Percentiles rank a stretch among this genome's conserved stretches.
phyloP scores from a whole-genome alignment of 2,888 invertebrate species.

The Spatulosminthurus flaviceps region DNA sequence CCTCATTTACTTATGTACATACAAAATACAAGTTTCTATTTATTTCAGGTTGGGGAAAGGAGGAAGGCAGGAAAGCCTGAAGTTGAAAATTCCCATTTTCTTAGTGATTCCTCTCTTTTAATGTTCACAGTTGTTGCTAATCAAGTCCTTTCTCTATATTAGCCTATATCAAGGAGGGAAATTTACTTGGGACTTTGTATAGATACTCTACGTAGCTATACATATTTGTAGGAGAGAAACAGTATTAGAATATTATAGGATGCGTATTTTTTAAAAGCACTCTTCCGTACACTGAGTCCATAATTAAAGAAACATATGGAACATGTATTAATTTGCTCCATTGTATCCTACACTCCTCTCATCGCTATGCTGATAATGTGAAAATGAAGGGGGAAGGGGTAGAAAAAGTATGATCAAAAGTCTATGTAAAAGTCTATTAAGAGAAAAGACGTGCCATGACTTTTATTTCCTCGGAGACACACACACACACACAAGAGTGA shows the following conservation, averaged over 20 bases:
- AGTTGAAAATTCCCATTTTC: slow-evolving; percentile 1
- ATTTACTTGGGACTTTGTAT: neutral
- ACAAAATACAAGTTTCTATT: neutral
- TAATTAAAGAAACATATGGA: neutral
- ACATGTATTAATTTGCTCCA: slow-evolving; percentile 12
- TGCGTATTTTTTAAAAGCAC: neutral
- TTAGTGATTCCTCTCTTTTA: neutral
- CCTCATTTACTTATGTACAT: neutral
- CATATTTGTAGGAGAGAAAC: no score
- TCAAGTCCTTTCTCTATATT: no score
- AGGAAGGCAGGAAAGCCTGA: neutral
- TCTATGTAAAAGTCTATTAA: slow-evolving; percentile 13
- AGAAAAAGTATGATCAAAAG: slow-evolving; percentile 12
- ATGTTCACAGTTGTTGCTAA: neutral
- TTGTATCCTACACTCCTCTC: neutral
- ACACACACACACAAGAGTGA: no score
- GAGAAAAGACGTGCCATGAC: slow-evolving; percentile 6
- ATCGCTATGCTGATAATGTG: neutral
- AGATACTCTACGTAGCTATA: no score
- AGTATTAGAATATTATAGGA: no score
- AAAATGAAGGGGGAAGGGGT: slow-evolving; percentile 9
- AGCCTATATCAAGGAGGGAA: no score
- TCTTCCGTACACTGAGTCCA: neutral
- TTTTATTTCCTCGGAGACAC: slow-evolving; percentile 32
- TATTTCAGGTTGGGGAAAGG: neutral